Base-by-base conservation (phyloP, 1,140 invertebrate genomes). In the Diuraphis noxia region DNA sequence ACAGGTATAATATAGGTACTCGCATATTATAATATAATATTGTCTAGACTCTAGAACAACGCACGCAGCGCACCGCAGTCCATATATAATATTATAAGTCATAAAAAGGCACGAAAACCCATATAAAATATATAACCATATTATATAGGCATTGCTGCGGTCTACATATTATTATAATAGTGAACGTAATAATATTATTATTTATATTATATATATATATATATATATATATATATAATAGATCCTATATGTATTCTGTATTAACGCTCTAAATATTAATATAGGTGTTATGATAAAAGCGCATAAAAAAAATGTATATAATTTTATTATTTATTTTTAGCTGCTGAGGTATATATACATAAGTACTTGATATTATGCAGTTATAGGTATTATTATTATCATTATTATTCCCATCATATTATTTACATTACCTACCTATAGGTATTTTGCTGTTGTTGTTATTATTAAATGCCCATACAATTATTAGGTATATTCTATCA, bases 31-130 rank as follows among this genome's bases (percentile, higher is more conserved):
- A 81, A n/a, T 41, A 82, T 41, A 6, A 23, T 41, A 4, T n/a
- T n/a, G n/a, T n/a, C n/a, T n/a, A n/a, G n/a, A n/a, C n/a, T n/a
- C n/a, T 40, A 41, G 38, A 38, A 63, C 9, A 41, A 63, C 36
- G 38, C 38, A 63, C 86, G 86, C 38, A 40, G 52, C 34, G 13
- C 56, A n/a, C 30, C 30, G 88, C 41, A 36, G n/a, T 30, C 88
- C n/a, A 34, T 72, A 72, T 49, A 49, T 90, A 90, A 90, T n/a
- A n/a, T 90, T 90, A 90, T 81, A 46, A 79, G 88, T 90, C 88
- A 72, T 90, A 90, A 90, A 90, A 72, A 88, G 19, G 63, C 25
- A 88, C 36, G 49, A 34, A 79, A 7, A 36, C 19, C 8, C 34
- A 79, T n/a, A 72, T 72, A 72, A 72, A 72, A 72, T 72, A 72